These are phyloP conservation scores for Pollenia amentaria DNA, from an alignment of 2,888 invertebrate species.

Conservation along the genomic window DNA sequence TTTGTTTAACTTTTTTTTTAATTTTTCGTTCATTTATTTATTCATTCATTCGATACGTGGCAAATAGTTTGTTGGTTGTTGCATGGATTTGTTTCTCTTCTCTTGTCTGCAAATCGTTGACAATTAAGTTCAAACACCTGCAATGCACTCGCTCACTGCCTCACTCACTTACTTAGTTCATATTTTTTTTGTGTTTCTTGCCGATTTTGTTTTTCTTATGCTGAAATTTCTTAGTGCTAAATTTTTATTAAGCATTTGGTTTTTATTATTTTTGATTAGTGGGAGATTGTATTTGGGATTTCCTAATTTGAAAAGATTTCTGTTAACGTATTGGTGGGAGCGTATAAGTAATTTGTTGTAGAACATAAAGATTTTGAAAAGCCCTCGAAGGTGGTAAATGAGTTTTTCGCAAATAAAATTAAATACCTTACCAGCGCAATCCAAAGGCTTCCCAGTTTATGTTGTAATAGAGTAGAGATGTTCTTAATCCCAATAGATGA, in stretches of 20 bases:
- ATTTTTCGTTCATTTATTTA: constrained; percentile 35
- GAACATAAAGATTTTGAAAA: no score
- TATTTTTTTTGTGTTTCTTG: constrained; percentile 26
- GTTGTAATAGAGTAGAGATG: no score
- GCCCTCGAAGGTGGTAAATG: no score
- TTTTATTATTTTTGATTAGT: neutral
- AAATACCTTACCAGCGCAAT: no score
- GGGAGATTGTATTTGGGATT: neutral
- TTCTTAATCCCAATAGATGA: no score
- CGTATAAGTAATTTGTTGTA: constrained; percentile 48
- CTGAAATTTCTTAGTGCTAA: constrained; percentile 47
- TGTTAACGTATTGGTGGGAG: neutral
- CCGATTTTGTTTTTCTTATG: neutral
- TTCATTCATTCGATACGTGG: constrained; percentile 30
- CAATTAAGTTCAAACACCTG: constrained; percentile 73
- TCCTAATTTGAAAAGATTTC: constrained; percentile 24
- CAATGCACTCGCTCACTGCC: constrained; percentile 58
- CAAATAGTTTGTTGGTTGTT: constrained; percentile 29
- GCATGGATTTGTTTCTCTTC: constrained; percentile 48
- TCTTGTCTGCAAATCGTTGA: constrained; percentile 58
- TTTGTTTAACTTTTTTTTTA: constrained; percentile 35
- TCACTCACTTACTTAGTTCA: constrained; percentile 48
- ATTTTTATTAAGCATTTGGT: constrained; percentile 31
- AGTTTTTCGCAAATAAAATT: no score
- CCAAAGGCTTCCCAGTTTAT: no score